Percentiles rank a stretch among this genome's conserved stretches.
phyloP scores from a whole-genome alignment of 2,797 vertebrate species.

The Neosilurus hyrtlii region DNA sequence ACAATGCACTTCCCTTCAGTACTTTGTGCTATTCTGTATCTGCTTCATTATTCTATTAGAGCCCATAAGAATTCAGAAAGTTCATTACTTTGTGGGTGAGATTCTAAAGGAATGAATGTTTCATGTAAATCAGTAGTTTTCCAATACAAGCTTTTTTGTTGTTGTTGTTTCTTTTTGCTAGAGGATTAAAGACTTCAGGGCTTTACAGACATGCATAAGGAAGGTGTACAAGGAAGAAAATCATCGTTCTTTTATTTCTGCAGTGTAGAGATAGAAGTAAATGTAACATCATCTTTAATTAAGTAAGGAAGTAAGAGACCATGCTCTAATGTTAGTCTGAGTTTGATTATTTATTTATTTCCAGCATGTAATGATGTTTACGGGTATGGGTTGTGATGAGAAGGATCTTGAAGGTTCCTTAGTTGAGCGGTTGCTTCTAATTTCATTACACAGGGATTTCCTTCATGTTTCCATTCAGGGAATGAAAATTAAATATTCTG shows the following conservation, averaged over 20 bases:
- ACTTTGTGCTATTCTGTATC: slow-evolving; percentile 8
- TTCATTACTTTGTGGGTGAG: slow-evolving; percentile 23
- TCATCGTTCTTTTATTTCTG: slow-evolving; percentile 1
- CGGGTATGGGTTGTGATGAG: not conserved
- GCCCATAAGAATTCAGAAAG: slow-evolving; percentile 44
- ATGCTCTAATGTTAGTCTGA: not conserved
- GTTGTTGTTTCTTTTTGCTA: slow-evolving; percentile 35
- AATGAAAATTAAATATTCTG: not conserved
- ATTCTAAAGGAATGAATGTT: slow-evolving; percentile 15
- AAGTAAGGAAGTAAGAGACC: slow-evolving; percentile 1
- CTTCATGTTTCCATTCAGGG: not conserved
- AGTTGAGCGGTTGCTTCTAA: not conserved
- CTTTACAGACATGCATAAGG: slow-evolving; percentile 34
- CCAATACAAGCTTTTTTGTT: slow-evolving; percentile 24
- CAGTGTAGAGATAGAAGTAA: slow-evolving; percentile 5
- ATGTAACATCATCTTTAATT: slow-evolving; percentile 37
- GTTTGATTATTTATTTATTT: not conserved
- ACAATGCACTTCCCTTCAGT: slow-evolving; percentile 56
- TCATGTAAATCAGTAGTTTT: slow-evolving; percentile 19
- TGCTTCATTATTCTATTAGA: not conserved
- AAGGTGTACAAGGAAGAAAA: slow-evolving; percentile 13
- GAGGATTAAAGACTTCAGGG: slow-evolving; percentile 5
- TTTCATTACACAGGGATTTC: not conserved
- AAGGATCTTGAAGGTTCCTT: not conserved
- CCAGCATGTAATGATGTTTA: not conserved